Base-by-base conservation (phyloP, 2,888 invertebrate species). In the Hyppa rectilinea region DNA sequence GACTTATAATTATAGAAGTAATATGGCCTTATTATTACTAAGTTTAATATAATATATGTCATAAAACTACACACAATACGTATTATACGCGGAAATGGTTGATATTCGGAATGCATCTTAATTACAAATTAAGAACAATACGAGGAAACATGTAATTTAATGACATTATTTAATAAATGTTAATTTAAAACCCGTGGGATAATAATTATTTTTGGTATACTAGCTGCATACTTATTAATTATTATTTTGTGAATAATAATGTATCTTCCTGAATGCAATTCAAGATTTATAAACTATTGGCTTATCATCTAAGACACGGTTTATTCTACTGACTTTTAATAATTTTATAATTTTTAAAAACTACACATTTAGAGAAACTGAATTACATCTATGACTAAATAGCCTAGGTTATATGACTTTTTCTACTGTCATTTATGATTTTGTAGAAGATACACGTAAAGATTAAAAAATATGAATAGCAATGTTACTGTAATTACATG, bases 91-190 rank as follows among this genome's bases (percentile, higher is more conserved):
- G 75, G 75, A 75, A 75, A 63, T 62, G 7, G 34, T 71, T 58
- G 43, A 59, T 49, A 71, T 49, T 47, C 52, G 61, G 29, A 71
- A 71, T 71, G 49, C 29, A 29, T 67, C 63, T 77, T 77, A 77
- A 77, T 72, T 65, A 75, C 47, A 59, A 60, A 75, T 71, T 60
- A 67, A 38, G 40, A 52, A 77, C 77, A 77, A 77, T 77, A 76
- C 26, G 49, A 77, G 77, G 77, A 67, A 72, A 34, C 65, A 34
- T 71, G 10, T 36, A 36, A 34, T 71, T 7, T 36, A 36, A 67
- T 26, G 77, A 77, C 67, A 72, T 53, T 63, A 76, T 68, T 63
- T 63, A 36, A 62, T n/a, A n/a, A 63, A 60, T 77, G 62, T 50
- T 72, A 73, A 67, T 77, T 66, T 56, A 34, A 50, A 45, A 36